phyloP scores from a whole-genome alignment of 2,888 invertebrate genomes.

The Bombylius discolor region DNA sequence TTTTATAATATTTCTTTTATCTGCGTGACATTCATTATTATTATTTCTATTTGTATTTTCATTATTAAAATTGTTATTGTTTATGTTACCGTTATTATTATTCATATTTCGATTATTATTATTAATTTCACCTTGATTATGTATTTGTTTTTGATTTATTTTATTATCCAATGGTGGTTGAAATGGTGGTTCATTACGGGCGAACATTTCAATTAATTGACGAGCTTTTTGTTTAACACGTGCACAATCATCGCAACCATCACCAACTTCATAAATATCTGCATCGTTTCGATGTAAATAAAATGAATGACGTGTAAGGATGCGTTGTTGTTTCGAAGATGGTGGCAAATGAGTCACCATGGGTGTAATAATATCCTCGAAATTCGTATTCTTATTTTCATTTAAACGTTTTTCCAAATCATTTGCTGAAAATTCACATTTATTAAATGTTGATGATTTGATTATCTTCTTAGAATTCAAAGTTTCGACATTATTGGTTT shows the following conservation, averaged over 20 bases:
- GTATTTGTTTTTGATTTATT: not conserved
- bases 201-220: constrained; percentile 11
- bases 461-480: not conserved
- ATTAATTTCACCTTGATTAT: not conserved
- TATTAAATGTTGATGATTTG: constrained; percentile 4
- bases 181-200: constrained; percentile 2
- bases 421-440: constrained; percentile 8
- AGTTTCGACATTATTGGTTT: not conserved
- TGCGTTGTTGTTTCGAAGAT: not conserved
- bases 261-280: constrained; percentile 7
- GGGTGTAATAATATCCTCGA: too few species aligned
- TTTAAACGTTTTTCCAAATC: constrained; percentile 12
- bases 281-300: constrained; percentile 12
- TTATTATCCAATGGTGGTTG: not conserved
- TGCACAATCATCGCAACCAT: constrained; percentile 9
- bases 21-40: not conserved
- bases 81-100: not conserved
- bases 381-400: too few species aligned
- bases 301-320: constrained; percentile 11
- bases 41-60: not conserved
- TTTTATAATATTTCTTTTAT: not conserved
- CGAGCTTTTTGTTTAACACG: constrained; percentile 11
- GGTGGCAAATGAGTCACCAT: not conserved
- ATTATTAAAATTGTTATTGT: constrained; percentile 2
- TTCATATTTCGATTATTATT: not conserved